Evolutionary conservation across 2,113 vertebrate genomes (phyloP).

Genomic region (Rattus norvegicus): GRCr8 NC_086024.1:47496501-47497000

Average conservation of each 20-base stretch:
- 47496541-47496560: neutral
- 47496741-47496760: neutral
- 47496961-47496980: no score
- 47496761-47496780: neutral
- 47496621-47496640: neutral
- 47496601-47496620: neutral
- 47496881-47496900: rapidly evolving
- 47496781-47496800: neutral
- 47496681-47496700: neutral
- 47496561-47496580: neutral
- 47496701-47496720: slow-evolving; percentile 25
- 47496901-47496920: neutral
- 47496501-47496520: neutral
- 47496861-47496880: neutral
- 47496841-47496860: neutral
- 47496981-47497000: neutral
- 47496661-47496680: neutral
- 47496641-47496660: neutral
- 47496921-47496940: neutral
- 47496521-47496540: neutral
- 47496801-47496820: neutral
- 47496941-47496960: neutral
- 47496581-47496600: neutral
- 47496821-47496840: neutral
- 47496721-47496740: neutral